Evolutionary conservation across 1,140 invertebrate genomes (phyloP), one percentile per base, ranked within the genome.

Genomic region (Rhagoletis pomonella): DNA sequence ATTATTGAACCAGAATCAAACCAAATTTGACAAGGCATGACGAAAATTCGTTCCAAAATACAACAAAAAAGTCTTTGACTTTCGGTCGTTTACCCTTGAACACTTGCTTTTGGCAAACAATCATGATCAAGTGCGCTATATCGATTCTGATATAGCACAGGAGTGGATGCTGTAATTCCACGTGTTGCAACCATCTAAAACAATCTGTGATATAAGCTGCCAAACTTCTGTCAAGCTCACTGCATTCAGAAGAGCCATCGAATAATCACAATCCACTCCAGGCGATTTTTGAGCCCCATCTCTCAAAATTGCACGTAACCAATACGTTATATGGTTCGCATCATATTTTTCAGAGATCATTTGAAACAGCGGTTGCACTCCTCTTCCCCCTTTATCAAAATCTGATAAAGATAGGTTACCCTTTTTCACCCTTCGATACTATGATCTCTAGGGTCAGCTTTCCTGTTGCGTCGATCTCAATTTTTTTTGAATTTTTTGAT

Each of bases 1-100:
- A 29, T 29, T 29, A 29, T 29, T 29, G 29, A 29, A 29, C 29
- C 29, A 29, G 29, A 29, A 29, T 29, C 29, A 29, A 29, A 29
- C 29, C 29, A 29, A 29, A 29, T 29, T 29, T 29, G 29, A 29
- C 29, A 29, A 29, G 29, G 29, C 0, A 29, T 29, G 29, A 29
- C 29, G 29, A 29, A 29, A 29, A 29, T 29, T 29, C 29, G 29
- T 29, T 29, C 29, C 29, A 29, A 29, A 29, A 29, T 29, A 29
- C 29, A 67, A 67, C 65, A 39, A 10, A 67, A 67, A 67, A 67
- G 65, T 67, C 65, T 17, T 67, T 67, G n/a, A 67, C 65, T n/a
- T 67, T 67, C 7, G 17, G 39, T 12, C 9, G 65, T 39, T 67
- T 67, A 7, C 17, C 65, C 65, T 67, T n/a, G 6, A 67, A 67